These are phyloP conservation scores for Pelmatolapia mariae DNA, from an alignment of 2,113 vertebrate species.

Conservation along the genomic window DNA sequence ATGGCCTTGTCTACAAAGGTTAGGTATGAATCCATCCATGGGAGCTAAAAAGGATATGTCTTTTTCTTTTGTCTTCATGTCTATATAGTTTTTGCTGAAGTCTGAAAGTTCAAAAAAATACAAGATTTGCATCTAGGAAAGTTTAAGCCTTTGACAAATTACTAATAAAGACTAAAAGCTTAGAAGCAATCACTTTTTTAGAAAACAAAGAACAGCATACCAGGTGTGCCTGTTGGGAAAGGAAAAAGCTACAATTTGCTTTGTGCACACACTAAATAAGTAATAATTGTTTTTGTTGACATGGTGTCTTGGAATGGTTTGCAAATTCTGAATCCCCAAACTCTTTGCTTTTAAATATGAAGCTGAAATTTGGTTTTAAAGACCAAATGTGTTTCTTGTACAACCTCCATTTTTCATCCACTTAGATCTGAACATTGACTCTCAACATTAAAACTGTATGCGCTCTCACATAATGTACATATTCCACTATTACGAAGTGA, in stretches of 20 bases:
- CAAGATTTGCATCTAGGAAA: neutral
- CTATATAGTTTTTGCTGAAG: neutral
- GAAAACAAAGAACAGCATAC: neutral
- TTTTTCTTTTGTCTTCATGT: neutral
- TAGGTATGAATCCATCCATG: neutral
- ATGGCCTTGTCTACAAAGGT: neutral
- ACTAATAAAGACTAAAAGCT: neutral
- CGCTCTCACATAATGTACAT: neutral
- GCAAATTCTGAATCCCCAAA: neutral
- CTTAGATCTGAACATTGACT: neutral
- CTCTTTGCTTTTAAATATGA: neutral
- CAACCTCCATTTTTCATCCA: neutral
- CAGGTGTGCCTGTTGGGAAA: neutral
- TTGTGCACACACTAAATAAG: neutral
- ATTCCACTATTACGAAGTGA: neutral
- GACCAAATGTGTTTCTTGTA: neutral
- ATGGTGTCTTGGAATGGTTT: neutral
- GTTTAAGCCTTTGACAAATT: neutral
- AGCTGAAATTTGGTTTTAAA: neutral
- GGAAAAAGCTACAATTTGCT: neutral
- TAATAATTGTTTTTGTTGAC: neutral
- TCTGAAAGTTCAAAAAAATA: neutral
- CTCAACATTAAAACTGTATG: neutral
- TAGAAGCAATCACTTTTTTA: neutral
- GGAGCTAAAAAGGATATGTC: neutral